Evolutionary conservation across 2,888 invertebrate genomes (phyloP).

Genomic region (Oscheius myriophilus): DNA sequence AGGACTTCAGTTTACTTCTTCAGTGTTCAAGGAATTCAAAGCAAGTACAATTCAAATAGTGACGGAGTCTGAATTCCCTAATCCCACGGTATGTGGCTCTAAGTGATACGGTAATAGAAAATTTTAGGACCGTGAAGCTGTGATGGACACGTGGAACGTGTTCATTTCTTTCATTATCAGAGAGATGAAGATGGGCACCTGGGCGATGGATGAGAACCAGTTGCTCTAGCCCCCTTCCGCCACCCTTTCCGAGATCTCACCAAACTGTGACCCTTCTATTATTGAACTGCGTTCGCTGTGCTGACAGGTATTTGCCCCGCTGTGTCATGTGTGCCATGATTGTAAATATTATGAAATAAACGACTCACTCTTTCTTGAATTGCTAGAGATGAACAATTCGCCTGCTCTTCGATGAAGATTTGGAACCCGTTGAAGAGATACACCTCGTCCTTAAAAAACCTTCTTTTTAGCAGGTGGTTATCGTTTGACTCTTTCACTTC

Average conservation of each 20-base stretch:
- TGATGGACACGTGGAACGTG: constrained; percentile 65
- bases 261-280: neutral
- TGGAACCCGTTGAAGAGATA: neutral
- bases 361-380: too few species aligned
- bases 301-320: too few species aligned
- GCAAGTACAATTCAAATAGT: constrained; percentile 43
- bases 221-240: constrained; percentile 36
- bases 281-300: too few species aligned
- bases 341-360: too few species aligned
- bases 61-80: constrained; percentile 41
- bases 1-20: constrained; percentile 56
- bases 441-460: constrained; percentile 36
- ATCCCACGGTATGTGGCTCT: constrained; percentile 26
- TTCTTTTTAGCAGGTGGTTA: too few species aligned
- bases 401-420: too few species aligned
- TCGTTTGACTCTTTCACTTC: too few species aligned
- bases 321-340: too few species aligned
- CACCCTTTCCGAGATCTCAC: constrained; percentile 12
- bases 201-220: constrained; percentile 48
- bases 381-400: too few species aligned
- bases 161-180: constrained; percentile 67
- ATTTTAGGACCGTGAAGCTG: constrained; percentile 58
- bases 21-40: constrained; percentile 66
- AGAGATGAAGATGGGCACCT: constrained; percentile 67
- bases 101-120: neutral